Base-by-base conservation (phyloP, 2,888 invertebrate species). In the Synanthedon vespiformis region DNA sequence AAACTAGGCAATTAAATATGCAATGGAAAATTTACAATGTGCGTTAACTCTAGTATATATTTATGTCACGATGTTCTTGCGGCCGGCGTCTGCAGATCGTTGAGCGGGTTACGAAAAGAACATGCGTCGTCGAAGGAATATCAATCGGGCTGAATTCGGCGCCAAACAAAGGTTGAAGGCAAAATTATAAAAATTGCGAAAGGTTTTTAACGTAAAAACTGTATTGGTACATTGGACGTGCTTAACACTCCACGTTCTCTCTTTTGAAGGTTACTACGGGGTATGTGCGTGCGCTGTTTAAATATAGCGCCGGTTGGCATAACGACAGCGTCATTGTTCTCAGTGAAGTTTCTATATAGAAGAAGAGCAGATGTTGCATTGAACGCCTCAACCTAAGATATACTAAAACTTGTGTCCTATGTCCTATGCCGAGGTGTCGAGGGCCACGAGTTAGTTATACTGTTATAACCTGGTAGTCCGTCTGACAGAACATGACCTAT, bases 141-240 rank as follows among this genome's bases (percentile, higher is more conserved):
- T 75, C 81, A 86, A 87, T 85, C 72, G 77, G 70, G 69, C 68
- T 77, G 72, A 84, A 82, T 85, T 85, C 77, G 85, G 81, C 82
- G 72, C 73, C 75, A 70, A 60, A 77, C 74, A 85, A 85, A 86
- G 85, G 85, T 86, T 84, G 82, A 72, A 86, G 83, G 81, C 83
- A 80, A 85, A 80, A 78, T 80, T 69, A 81, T 76, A 78, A 80
- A 79, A 81, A 81, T 87, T 85, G 69, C 81, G 82, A 85, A 86
- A 86, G 73, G 55, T 64, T 67, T 34, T 34, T 34, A 63, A 76
- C 77, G 72, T 80, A 76, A 77, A 81, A 68, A 76, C 80, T 78
- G 73, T 83, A 82, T 87, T 87, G 82, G 81, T 76, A 74, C 84
- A 86, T 80, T 79, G 79, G 69, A 84, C 87, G 86, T 87, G 87